Conservation (phyloP, 1,140 invertebrate genomes). For the Drosophila tani region DNA sequence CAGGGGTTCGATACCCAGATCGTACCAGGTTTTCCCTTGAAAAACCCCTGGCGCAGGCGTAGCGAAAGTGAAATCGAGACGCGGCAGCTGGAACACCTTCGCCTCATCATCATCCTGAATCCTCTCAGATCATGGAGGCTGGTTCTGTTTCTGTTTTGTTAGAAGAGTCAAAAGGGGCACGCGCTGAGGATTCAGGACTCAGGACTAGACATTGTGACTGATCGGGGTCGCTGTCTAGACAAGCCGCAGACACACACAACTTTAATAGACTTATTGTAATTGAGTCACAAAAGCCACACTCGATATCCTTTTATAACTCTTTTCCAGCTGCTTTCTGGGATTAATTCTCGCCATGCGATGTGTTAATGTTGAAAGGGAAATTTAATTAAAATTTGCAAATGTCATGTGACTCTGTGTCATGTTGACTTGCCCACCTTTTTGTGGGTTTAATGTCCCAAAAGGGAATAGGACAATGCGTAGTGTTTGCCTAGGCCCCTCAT, state of each 20-base stretch:
- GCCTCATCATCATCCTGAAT: conserved; percentile 51
- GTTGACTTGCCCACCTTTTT: conserved; percentile 78
- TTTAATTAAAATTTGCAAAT: conserved; percentile 77
- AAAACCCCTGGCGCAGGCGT: conserved; percentile 68
- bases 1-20: conserved; percentile 12
- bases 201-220: conserved; percentile 59
- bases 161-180: conserved; percentile 78
- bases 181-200: conserved; percentile 45
- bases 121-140: conserved; percentile 20
- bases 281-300: conserved; percentile 82
- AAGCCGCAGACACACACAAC: conserved; percentile 63
- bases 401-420: conserved; percentile 47
- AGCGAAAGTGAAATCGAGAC: conserved; percentile 82
- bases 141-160: conserved; percentile 41
- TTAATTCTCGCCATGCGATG: neutral
- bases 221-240: conserved; percentile 68
- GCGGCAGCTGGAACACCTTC: conserved; percentile 80
- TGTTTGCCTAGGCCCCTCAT: conserved; percentile 60
- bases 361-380: conserved; percentile 53
- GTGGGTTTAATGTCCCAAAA: conserved; percentile 73
- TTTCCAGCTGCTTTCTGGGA: conserved; percentile 45
- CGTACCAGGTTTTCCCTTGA: conserved; percentile 68
- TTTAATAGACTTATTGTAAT: conserved; percentile 84
- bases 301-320: conserved; percentile 71
- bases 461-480: conserved; percentile 67